phyloP scores from a whole-genome alignment of 2,888 invertebrate species.

The Epinotia demarniana region DNA sequence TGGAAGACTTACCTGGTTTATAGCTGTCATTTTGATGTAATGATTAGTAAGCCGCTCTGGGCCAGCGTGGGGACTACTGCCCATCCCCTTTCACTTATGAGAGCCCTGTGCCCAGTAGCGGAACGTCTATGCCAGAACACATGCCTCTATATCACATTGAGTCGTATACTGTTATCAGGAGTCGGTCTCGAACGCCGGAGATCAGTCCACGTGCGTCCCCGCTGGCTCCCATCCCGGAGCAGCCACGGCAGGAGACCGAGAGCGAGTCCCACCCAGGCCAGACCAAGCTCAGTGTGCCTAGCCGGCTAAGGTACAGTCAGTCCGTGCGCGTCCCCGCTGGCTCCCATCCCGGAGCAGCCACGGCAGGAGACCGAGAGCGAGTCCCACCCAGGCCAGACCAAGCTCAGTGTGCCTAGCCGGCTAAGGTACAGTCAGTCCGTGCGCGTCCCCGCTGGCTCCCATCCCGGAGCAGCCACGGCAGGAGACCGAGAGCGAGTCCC shows the following conservation, averaged over 20 bases:
- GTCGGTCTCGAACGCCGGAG: constrained; percentile 63
- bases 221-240: constrained; percentile 66
- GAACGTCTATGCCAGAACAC: no score
- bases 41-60: no score
- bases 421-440: constrained; percentile 54
- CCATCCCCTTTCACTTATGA: no score
- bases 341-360: constrained; percentile 67
- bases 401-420: constrained; percentile 57
- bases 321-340: constrained; percentile 47
- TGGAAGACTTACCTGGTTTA: no score
- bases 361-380: constrained; percentile 61
- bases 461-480: constrained; percentile 67
- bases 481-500: constrained; percentile 62
- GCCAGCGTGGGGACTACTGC: no score
- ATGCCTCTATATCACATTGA: not conserved
- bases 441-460: constrained; percentile 53
- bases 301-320: constrained; percentile 57
- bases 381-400: constrained; percentile 54
- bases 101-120: no score
- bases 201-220: constrained; percentile 66
- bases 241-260: constrained; percentile 61
- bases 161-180: not conserved
- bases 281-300: constrained; percentile 56
- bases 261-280: constrained; percentile 59
- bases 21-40: no score